Evolutionary conservation across 2,113 vertebrate genomes (phyloP), one percentile per base, ranked within the genome.

Genomic region (Clinocottus analis): DNA sequence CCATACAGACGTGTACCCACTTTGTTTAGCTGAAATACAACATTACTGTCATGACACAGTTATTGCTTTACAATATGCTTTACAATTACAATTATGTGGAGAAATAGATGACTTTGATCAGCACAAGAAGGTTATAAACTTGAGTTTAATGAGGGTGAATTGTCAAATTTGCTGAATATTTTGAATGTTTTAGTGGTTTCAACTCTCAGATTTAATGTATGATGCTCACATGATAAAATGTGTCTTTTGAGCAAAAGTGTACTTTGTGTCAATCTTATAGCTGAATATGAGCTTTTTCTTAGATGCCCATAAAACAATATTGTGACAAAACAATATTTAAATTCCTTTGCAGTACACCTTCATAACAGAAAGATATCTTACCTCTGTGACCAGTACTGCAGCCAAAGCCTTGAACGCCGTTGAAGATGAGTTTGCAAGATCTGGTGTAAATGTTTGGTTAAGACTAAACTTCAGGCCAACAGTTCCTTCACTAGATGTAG

Each of bases 11-110:
- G 51, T 6, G 0, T 23, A 27, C 41, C 39, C 3, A 49, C 27
- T 23, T 0, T 35, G 72, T 91, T 89, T 9, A 92, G 0, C 91
- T 92, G 81, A 72, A 90, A 89, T 23, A 62, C 13, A 75, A 82
- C 5, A 61, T 13, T 4, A 51, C 0, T 16, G 23, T 62, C 7
- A 62, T 49, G n/a, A 35, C 21, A 9, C 3, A 41, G 19, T 4
- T 59, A 4, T 19, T 19, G 7, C 56, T n/a, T n/a, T n/a, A n/a
- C n/a, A n/a, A n/a, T n/a, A n/a, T 31, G 29, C 59, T 61, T 59
- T 7, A 33, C 4, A n/a, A 33, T 33, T 33, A 33, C 33, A 33
- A 37, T 35, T 59, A 19, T 59, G 19, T 61, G 19, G 31, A 35
- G 3, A 35, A 35, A 58, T 29, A 29, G 3, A 6, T 29, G 6